Base-by-base conservation (phyloP, 2,888 invertebrate species). In the Mellilla xanthometata region DNA sequence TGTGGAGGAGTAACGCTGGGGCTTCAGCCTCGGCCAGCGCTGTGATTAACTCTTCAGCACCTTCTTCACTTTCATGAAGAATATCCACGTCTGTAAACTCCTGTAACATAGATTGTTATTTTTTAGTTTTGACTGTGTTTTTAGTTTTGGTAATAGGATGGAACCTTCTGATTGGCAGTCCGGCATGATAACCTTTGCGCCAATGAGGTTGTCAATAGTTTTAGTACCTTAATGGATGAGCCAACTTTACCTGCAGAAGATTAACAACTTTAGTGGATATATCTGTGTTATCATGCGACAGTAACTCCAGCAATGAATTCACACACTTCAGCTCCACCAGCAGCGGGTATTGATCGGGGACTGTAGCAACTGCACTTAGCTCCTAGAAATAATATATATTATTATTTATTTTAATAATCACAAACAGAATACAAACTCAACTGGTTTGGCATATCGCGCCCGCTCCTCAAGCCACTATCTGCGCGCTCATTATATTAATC, bases 51-150 rank as follows among this genome's bases (percentile, higher is more conserved):
- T 95, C 93, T 58, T 96, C 95, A 0, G 97, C 96, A 1, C 97
- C 97, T 58, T 98, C 98, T 55, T 95, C 95, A 76, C 96, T 97
- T 77, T 99, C 98, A 71, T 95, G 94, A n/a, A 98, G 89, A 56
- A 97, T 97, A 74, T 99, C 99, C 2, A 97, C 96, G 90, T 99
- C 99, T 2, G 98, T 98, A 39, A 99, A 85, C 81, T 99, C 99
- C 91, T 96, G 91, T 1, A 55, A 58, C 36, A 19, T n/a, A n/a
- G n/a, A n/a, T n/a, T n/a, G n/a, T n/a, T n/a, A n/a, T n/a, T n/a
- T n/a, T n/a, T n/a, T n/a, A n/a, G n/a, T n/a, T n/a, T n/a, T n/a
- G n/a, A n/a, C n/a, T n/a, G n/a, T n/a, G n/a, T n/a, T n/a, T n/a
- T n/a, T n/a, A n/a, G n/a, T n/a, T n/a, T n/a, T n/a, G n/a, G n/a